These are phyloP conservation scores for Chaetodon trifasciatus DNA, from an alignment of 2,797 vertebrate genomes.

Conservation along the genomic window DNA sequence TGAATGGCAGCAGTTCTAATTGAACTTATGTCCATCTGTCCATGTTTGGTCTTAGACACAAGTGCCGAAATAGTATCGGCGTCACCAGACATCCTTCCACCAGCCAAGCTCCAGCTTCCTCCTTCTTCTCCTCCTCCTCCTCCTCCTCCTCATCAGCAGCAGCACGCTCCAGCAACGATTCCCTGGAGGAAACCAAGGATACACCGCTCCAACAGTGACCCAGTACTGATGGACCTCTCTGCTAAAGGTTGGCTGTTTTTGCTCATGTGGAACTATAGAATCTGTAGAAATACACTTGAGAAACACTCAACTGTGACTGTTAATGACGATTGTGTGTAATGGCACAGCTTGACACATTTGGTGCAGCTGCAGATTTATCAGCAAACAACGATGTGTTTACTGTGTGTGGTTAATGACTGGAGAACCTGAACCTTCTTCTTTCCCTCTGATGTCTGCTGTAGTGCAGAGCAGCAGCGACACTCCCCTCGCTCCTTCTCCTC, in stretches of 20 bases:
- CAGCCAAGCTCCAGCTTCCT: not conserved
- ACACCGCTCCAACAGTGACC: slow-evolving; percentile 64
- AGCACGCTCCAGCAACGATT: not conserved
- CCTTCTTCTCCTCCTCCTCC: not conserved
- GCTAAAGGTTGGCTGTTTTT: slow-evolving; percentile 49
- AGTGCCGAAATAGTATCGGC: not conserved
- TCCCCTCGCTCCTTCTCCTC: slow-evolving; percentile 57
- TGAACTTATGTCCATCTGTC: not conserved
- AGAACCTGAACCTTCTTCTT: not conserved
- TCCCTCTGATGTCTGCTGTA: slow-evolving; percentile 7
- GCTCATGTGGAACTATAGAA: not conserved
- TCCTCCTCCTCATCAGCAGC: slow-evolving; percentile 10
- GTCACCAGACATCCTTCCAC: not conserved
- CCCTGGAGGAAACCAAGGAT: slow-evolving; percentile 29
- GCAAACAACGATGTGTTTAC: not conserved
- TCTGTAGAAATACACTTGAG: no score
- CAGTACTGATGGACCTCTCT: slow-evolving; percentile 42
- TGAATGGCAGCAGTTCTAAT: not conserved
- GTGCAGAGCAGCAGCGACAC: slow-evolving; percentile 84
- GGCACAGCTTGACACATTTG: no score
- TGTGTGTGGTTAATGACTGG: not conserved
- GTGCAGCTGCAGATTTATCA: no score
- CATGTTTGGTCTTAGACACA: slow-evolving; percentile 4
- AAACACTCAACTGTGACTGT: no score
- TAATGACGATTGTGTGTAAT: no score